A percentile compares a stretch with the other conserved stretches of the same genome.
phyloP scores from a whole-genome alignment of 2,797 vertebrate species.

The Lerista edwardsae region DNA sequence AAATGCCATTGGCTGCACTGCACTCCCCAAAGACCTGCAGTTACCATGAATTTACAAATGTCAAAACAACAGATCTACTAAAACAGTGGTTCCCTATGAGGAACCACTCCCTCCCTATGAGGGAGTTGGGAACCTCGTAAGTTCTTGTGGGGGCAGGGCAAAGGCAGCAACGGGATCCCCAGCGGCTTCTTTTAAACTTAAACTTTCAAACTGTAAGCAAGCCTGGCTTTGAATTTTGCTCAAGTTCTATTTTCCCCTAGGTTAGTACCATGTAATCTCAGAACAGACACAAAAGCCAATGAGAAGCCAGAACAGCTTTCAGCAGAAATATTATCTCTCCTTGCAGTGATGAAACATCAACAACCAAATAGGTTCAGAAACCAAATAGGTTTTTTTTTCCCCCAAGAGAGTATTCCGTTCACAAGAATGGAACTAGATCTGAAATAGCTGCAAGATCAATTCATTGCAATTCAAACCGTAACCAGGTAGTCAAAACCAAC shows the following conservation, averaged over 20 bases:
- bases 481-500: background rate
- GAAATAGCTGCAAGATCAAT: background rate
- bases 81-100: too few species aligned
- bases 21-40: background rate
- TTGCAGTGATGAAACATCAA: background rate
- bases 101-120: too few species aligned
- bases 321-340: background rate
- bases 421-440: background rate
- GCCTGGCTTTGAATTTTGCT: background rate
- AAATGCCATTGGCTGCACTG: background rate
- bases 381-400: too few species aligned
- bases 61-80: too few species aligned
- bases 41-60: too few species aligned
- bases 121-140: too few species aligned
- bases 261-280: background rate
- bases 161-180: too few species aligned
- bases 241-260: background rate
- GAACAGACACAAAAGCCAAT: background rate
- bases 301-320: background rate
- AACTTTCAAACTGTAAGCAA: background rate
- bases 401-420: background rate
- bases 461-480: background rate
- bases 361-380: background rate
- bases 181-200: too few species aligned
- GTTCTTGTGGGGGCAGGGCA: too few species aligned